Percentiles rank a stretch among this genome's conserved stretches.
Evolutionary conservation across 2,113 vertebrate genomes (phyloP).

Genomic region (Coptodon bakossiorum): DNA sequence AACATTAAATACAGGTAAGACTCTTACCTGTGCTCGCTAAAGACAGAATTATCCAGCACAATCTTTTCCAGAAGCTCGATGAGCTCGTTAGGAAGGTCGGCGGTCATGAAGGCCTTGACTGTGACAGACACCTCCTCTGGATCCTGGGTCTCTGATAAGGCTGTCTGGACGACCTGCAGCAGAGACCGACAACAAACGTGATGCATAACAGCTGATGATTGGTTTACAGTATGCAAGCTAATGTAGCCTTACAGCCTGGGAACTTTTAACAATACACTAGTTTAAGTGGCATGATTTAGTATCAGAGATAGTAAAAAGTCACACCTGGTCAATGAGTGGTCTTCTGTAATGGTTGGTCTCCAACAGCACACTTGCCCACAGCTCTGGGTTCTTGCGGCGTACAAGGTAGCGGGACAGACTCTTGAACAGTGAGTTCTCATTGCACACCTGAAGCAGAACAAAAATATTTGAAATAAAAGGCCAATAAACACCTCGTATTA

Average conservation of each 20-base stretch:
- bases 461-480: neutral
- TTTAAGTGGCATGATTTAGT: neutral
- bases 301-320: neutral
- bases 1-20: neutral
- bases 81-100: slow-evolving; percentile 97
- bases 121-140: slow-evolving; percentile 98
- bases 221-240: neutral
- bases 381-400: slow-evolving; percentile 91
- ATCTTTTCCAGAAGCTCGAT: slow-evolving; percentile 98
- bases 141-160: slow-evolving; percentile 95
- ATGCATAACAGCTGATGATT: neutral
- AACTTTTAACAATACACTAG: neutral
- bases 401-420: slow-evolving; percentile 96
- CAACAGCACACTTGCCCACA: slow-evolving; percentile 94
- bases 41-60: slow-evolving; percentile 97
- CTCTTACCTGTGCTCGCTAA: slow-evolving; percentile 93
- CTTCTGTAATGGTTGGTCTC: slow-evolving; percentile 96
- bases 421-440: slow-evolving; percentile 99
- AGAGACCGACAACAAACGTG: neutral
- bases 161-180: slow-evolving; percentile 92
- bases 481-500: neutral
- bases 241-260: neutral
- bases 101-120: slow-evolving; percentile 99
- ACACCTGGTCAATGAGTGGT: slow-evolving; percentile 94
- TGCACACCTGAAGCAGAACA: slow-evolving; percentile 82